phyloP scores from a whole-genome alignment of 2,113 vertebrate species.

The Micronycteris hirsuta region DNA sequence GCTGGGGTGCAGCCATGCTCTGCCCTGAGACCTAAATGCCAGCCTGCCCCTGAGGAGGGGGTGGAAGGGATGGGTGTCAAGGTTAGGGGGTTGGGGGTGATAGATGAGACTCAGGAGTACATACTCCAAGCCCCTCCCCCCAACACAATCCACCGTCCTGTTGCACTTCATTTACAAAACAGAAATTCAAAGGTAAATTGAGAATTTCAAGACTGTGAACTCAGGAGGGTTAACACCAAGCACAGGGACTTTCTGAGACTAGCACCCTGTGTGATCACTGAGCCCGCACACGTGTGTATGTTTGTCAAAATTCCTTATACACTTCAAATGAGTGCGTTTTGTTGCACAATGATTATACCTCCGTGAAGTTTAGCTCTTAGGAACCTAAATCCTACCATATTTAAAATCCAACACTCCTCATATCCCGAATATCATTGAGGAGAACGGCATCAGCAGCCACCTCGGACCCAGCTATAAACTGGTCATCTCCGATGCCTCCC shows the following conservation, averaged over 20 bases:
- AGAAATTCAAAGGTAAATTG: background rate
- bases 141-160: background rate
- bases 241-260: background rate
- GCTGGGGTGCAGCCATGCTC: background rate
- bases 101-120: background rate
- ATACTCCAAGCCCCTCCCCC: background rate
- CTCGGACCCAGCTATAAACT: background rate
- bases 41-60: background rate
- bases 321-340: background rate
- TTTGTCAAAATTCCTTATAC: background rate
- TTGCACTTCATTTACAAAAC: background rate
- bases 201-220: background rate
- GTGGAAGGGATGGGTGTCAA: background rate
- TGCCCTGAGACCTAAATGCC: background rate
- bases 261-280: background rate
- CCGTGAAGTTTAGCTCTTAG: background rate
- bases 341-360: background rate
- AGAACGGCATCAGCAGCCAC: background rate
- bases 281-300: background rate
- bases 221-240: background rate
- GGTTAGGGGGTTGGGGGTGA: background rate
- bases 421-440: background rate
- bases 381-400: background rate
- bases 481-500: background rate
- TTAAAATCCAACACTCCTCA: background rate